phyloP scores from a whole-genome alignment of 2,888 invertebrate genomes.

The Masnerella sp. region DNA sequence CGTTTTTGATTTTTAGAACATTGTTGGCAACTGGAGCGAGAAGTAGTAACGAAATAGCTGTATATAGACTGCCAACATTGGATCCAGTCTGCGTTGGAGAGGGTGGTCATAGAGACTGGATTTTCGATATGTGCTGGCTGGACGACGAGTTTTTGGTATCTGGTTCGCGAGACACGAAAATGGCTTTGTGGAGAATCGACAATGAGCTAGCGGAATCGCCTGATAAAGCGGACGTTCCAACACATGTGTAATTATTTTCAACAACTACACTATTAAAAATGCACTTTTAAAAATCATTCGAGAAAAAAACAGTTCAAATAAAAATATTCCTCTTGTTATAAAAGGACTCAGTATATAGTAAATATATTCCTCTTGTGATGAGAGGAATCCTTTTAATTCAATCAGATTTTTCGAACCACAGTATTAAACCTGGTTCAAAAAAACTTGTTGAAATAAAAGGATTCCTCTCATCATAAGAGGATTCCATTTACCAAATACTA shows the following conservation, averaged over 20 bases:
- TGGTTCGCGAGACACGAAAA: constrained; percentile 93
- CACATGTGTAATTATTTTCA: constrained; percentile 72
- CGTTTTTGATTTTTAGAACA: constrained; percentile 83
- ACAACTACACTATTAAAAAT: too few relatives aligned
- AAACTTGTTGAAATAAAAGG: too few relatives aligned
- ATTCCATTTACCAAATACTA: too few relatives aligned
- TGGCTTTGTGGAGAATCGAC: constrained; percentile 93
- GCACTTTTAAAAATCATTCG: too few relatives aligned
- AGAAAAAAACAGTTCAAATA: too few relatives aligned
- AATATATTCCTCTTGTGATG: too few relatives aligned
- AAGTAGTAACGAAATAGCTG: constrained; percentile 94
- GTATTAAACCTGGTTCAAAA: too few relatives aligned
- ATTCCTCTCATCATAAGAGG: too few relatives aligned
- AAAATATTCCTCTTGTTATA: too few relatives aligned
- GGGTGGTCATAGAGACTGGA: constrained; percentile 93
- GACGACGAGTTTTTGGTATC: constrained; percentile 97
- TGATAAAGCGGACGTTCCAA: constrained; percentile 78
- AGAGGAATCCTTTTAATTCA: too few relatives aligned
- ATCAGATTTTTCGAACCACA: too few relatives aligned
- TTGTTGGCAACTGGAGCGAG: constrained; percentile 94
- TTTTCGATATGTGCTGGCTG: constrained; percentile 96
- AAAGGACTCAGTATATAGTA: too few relatives aligned
- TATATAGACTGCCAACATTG: constrained; percentile 93
- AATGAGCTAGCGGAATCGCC: constrained; percentile 76
- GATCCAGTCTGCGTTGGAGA: constrained; percentile 97